Base-by-base conservation (phyloP, 2,797 vertebrate species). In the Nasua narica region DNA sequence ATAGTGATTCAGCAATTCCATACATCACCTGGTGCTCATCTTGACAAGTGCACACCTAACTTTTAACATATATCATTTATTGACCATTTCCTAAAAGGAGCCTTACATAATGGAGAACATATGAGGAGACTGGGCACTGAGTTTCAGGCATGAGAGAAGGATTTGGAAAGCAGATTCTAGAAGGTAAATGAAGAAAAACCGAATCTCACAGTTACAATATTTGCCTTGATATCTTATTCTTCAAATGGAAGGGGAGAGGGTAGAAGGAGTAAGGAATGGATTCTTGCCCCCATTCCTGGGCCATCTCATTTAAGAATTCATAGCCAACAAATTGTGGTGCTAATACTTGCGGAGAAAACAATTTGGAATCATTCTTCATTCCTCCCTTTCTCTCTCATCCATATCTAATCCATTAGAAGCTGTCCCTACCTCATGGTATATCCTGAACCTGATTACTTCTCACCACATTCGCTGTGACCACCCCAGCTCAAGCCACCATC, bases 81-180 rank as follows among this genome's bases (percentile, higher is more conserved):
- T 88, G 13, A 58, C 54, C 11, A 23, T 82, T 87, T 74, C 16
- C 48, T 79, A 48, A 81, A 21, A 81, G 19, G 77, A 67, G 21
- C 70, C 40, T 40, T 77, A 78, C 86, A 81, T 65, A 58, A 81
- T 89, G 14, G 52, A 7, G 56, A 56, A 43, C 37, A 56, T 37
- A 27, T 62, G 19, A 67, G 70, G 18, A 85, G 88, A 92, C 7
- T 56, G 25, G 29, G 1, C 14, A 52, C 13, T 56, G 58, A n/a
- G 1, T 52, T 92, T 70, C 32, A 90, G 50, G 10, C 4, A 43
- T 74, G 19, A 15, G 69, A 70, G 4, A 46, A 78, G 37, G n/a
- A 23, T 91, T 93, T 43, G 85, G 43, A 86, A 85, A 72, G 37
- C 14, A 78, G 27, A 65, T 77, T 95, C 8, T 85, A 90, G 7